Percentiles rank a stretch among this genome's conserved stretches.
Conservation (phyloP, 2,888 invertebrate species). For the Tribolium freemani region DNA sequence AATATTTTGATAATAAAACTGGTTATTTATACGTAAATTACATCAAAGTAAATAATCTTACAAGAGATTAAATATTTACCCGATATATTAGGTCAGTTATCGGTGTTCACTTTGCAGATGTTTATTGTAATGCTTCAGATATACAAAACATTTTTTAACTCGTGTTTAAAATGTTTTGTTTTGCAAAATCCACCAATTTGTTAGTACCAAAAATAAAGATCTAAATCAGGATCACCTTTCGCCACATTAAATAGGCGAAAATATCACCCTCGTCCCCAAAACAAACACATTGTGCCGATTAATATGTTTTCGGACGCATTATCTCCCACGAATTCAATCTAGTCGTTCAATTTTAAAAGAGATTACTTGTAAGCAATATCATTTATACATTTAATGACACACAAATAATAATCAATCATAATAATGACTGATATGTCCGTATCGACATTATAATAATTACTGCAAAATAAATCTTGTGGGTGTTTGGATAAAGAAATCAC, state of each 20-base stretch:
- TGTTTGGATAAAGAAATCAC: conserved; percentile 12
- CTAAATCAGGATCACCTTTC: conserved; percentile 5
- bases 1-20: conserved; percentile 40
- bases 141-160: conserved; percentile 39
- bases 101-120: conserved; percentile 42
- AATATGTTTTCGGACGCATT: conserved; percentile 15
- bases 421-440: conserved; percentile 32
- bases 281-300: conserved; percentile 1
- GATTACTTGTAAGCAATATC: conserved; percentile 27
- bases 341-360: conserved; percentile 28
- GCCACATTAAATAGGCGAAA: conserved; percentile 4
- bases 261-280: neutral
- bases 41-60: conserved; percentile 43
- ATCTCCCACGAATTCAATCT: conserved; percentile 24
- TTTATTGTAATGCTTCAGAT: conserved; percentile 32
- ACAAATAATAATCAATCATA: conserved; percentile 32
- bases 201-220: conserved; percentile 1
- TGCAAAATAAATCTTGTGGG: conserved; percentile 33
- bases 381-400: conserved; percentile 26
- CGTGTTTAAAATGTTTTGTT: conserved; percentile 19
- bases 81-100: conserved; percentile 51
- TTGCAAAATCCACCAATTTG: conserved; percentile 16
- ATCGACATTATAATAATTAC: conserved; percentile 35
- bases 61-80: conserved; percentile 49
- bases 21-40: conserved; percentile 44